Evolutionary conservation across 2,113 vertebrate genomes (phyloP).

Genomic region (Rattus norvegicus): GRCr8 NC_086019.1:177506001-177506500

Average conservation of each 20-base stretch:
- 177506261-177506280: background rate
- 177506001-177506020: slow-evolving; percentile 29
- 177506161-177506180: slow-evolving; percentile 50
- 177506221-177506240: background rate
- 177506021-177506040: slow-evolving; percentile 16
- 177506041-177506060: slow-evolving; percentile 30
- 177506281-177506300: background rate
- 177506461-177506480: background rate
- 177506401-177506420: background rate
- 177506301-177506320: background rate
- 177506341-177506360: background rate
- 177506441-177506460: background rate
- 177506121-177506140: background rate
- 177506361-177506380: background rate
- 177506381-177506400: background rate
- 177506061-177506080: slow-evolving; percentile 16
- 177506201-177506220: slow-evolving; percentile 44
- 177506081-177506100: slow-evolving; percentile 1
- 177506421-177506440: background rate
- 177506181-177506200: slow-evolving; percentile 49
- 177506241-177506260: background rate
- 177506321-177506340: background rate
- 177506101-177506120: slow-evolving; percentile 27
- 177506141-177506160: background rate
- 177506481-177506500: background rate